phyloP scores from a whole-genome alignment of 1,140 invertebrate species.

The Bombus sibiricus region DNA sequence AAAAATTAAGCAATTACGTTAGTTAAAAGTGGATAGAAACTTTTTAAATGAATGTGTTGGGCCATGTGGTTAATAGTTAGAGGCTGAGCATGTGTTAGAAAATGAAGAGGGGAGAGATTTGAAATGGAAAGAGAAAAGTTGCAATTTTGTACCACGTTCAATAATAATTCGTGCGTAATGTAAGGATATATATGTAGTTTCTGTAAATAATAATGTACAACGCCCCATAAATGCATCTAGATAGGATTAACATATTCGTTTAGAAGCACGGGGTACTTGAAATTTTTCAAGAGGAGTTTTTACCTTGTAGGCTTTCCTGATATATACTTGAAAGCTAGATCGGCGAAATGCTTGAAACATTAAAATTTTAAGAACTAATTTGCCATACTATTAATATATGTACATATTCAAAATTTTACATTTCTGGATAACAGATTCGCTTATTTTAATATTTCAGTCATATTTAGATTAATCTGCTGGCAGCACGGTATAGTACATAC shows the following conservation, averaged over 20 bases:
- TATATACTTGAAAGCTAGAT: not conserved
- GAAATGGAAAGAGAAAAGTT: too few relatives aligned
- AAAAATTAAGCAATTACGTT: too few relatives aligned
- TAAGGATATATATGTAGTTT: not conserved
- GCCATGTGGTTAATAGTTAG: too few relatives aligned
- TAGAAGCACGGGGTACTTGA: not conserved
- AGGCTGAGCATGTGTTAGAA: too few relatives aligned
- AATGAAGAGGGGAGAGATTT: too few relatives aligned
- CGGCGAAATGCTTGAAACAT: not conserved
- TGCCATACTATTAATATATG: too few relatives aligned
- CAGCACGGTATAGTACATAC: not conserved
- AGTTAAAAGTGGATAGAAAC: too few relatives aligned
- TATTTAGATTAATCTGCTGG: not conserved
- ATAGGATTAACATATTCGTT: not conserved
- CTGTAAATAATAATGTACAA: not conserved
- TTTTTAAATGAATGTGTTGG: too few relatives aligned
- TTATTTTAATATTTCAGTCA: too few relatives aligned
- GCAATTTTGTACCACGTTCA: too few relatives aligned
- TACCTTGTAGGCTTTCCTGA: not conserved
- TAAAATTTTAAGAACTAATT: not conserved
- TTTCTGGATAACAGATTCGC: too few relatives aligned
- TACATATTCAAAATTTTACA: too few relatives aligned
- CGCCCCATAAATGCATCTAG: not conserved
- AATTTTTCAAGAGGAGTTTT: not conserved
- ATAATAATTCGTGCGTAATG: not conserved